phyloP scores from a whole-genome alignment of 2,797 vertebrate genomes.

The Chanos chanos region DNA sequence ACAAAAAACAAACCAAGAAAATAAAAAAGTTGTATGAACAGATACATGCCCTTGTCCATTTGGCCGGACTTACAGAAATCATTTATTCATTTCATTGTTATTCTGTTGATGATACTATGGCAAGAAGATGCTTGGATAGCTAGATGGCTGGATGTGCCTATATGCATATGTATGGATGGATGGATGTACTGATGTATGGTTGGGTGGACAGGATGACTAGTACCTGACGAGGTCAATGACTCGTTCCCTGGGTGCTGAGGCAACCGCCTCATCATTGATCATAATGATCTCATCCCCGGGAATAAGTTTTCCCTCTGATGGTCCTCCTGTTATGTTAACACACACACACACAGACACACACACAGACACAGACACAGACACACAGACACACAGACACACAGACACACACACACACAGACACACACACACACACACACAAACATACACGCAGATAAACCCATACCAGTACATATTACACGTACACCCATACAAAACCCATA shows the following conservation, averaged over 20 bases:
- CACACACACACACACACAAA: not conserved
- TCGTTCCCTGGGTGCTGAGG: conserved; percentile 89
- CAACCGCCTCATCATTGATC: conserved; percentile 96
- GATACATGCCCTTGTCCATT: no score
- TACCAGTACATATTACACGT: not conserved
- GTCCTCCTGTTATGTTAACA: not conserved
- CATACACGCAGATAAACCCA: not conserved
- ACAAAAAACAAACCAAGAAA: no score
- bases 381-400: conserved; percentile 9
- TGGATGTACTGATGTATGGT: not conserved
- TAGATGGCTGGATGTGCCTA: not conserved
- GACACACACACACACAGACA: conserved; percentile 23
- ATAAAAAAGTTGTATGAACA: no score
- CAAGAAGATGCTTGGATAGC: not conserved
- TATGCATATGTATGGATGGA: not conserved
- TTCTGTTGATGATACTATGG: not conserved
- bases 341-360: conserved; percentile 23
- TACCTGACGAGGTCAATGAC: conserved; percentile 99
- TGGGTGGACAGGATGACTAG: no score
- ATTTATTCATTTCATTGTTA: not conserved
- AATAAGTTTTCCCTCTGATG: conserved; percentile 83
- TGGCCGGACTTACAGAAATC: no score
- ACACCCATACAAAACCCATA: not conserved
- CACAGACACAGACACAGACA: not conserved
- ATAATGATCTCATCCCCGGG: conserved; percentile 98